Conservation (phyloP, 2,113 vertebrate genomes). For the Addax nasomaculatus region DNA sequence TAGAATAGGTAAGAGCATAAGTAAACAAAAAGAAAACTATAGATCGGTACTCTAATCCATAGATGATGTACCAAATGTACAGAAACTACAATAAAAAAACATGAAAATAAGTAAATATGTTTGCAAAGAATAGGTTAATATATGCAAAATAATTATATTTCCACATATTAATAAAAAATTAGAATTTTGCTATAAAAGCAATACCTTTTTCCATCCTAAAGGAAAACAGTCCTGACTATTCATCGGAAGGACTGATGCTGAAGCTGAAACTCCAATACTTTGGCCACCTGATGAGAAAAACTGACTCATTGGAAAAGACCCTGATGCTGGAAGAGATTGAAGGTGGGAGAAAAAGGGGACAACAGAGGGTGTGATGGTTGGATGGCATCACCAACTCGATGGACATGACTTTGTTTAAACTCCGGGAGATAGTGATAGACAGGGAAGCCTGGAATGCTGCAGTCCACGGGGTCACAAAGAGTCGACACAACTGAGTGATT, state of each 20-base stretch:
- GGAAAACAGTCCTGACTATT: background rate
- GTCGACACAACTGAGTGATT: background rate
- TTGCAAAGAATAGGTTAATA: background rate
- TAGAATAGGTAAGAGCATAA: background rate
- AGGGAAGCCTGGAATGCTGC: background rate
- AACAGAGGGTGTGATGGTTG: background rate
- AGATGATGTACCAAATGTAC: background rate
- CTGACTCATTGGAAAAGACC: background rate
- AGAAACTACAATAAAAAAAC: background rate
- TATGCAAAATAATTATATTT: background rate
- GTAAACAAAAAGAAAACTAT: background rate
- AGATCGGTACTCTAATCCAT: background rate
- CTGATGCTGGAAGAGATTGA: background rate
- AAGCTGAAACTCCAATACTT: background rate
- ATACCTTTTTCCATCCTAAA: background rate
- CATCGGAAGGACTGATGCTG: background rate
- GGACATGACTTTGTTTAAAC: background rate
- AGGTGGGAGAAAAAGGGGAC: background rate
- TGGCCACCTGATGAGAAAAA: background rate
- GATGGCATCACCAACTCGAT: background rate
- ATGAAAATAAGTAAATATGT: background rate
- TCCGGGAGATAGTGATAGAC: background rate
- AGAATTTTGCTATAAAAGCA: background rate
- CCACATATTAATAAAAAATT: background rate
- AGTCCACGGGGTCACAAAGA: rapidly evolving